Evolutionary conservation across 2,113 vertebrate species (phyloP).

Genomic region (Bathybates hornii): DNA sequence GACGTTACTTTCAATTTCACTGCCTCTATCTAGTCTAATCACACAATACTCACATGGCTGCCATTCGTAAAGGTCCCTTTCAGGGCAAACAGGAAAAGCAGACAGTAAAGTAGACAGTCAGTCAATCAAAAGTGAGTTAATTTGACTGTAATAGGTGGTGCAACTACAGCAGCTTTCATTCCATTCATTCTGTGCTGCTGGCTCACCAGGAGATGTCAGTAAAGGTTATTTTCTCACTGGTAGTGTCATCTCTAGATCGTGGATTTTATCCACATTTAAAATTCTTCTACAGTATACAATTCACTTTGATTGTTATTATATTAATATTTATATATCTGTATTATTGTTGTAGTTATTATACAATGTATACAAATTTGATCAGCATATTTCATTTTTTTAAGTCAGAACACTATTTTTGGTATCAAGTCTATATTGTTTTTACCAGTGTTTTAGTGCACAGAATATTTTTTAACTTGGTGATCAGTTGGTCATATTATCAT

Average conservation of each 20-base stretch:
- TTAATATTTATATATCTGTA: not conserved
- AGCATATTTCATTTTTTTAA: not conserved
- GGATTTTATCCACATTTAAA: not conserved
- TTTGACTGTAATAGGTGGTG: not conserved
- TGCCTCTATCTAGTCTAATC: not conserved
- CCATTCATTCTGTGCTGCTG: not conserved
- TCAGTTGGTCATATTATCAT: not conserved
- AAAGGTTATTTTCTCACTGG: not conserved
- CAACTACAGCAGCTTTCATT: not conserved
- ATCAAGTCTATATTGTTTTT: not conserved
- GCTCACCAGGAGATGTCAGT: slow-evolving; percentile 59
- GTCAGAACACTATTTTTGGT: not conserved
- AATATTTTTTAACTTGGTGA: not conserved
- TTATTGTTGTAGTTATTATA: not conserved
- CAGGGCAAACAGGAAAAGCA: not conserved
- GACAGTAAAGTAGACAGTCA: not conserved
- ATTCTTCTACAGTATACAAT: not conserved
- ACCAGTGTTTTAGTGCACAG: not conserved
- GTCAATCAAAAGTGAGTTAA: not conserved
- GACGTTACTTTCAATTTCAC: rapidly evolving
- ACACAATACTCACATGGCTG: not conserved
- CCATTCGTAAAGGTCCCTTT: not conserved
- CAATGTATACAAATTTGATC: not conserved
- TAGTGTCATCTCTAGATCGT: not conserved
- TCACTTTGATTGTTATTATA: not conserved